Conservation (phyloP, 2,113 vertebrate genomes). For the Patagioenas fasciata region DNA sequence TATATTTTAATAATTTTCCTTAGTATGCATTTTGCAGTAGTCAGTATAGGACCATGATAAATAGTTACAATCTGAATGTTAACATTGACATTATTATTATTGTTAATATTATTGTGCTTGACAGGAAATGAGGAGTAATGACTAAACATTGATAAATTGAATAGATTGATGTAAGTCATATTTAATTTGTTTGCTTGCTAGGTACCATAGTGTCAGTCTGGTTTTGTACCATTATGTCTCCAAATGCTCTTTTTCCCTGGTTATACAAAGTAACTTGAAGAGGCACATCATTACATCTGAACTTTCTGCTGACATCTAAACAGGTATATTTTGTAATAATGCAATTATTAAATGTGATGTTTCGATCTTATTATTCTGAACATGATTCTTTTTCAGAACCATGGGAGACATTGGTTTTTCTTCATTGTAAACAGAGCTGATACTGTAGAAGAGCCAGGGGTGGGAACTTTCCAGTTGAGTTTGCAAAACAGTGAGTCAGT, state of each 20-base stretch:
- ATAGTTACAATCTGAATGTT: not conserved
- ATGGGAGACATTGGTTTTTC: not conserved
- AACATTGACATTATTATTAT: not conserved
- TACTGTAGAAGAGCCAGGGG: not conserved
- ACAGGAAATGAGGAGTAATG: not conserved
- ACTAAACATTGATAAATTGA: constrained; percentile 5
- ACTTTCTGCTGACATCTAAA: not conserved
- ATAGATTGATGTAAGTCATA: not conserved
- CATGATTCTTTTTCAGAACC: not conserved
- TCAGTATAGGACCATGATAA: not conserved
- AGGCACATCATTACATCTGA: not conserved
- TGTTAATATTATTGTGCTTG: constrained; percentile 7
- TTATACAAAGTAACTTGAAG: not conserved
- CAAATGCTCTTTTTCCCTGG: not conserved
- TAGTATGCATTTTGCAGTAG: not conserved
- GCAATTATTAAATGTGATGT: not conserved
- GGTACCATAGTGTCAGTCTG: not conserved
- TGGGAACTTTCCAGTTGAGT: not conserved
- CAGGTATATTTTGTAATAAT: not conserved
- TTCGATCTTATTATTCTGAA: not conserved
- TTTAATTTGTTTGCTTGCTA: not conserved
- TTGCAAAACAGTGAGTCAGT: not conserved
- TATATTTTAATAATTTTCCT: not conserved
- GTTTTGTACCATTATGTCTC: not conserved
- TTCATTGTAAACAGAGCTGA: not conserved